These are phyloP conservation scores for Glareola pratincola DNA, from an alignment of 2,113 vertebrate genomes.

Conservation along the genomic window DNA sequence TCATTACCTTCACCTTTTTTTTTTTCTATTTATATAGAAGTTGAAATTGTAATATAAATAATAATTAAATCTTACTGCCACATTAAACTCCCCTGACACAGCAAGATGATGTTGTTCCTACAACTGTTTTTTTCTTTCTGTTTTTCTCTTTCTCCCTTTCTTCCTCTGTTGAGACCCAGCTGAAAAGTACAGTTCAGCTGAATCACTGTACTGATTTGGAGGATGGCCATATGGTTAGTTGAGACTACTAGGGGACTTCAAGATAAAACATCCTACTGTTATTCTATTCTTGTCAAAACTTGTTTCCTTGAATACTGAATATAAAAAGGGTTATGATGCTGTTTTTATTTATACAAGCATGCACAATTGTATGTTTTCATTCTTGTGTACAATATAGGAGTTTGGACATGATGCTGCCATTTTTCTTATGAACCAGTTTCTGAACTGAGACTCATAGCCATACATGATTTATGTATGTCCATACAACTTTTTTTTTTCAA, in stretches of 20 bases:
- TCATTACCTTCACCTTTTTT: not conserved
- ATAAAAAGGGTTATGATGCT: not conserved
- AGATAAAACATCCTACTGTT: not conserved
- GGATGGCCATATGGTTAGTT: not conserved
- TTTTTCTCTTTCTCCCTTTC: not conserved
- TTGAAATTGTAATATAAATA: not conserved
- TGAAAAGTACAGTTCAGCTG: not conserved
- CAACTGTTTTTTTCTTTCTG: not conserved
- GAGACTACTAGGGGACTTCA: not conserved
- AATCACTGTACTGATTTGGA: not conserved
- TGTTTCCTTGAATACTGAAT: not conserved
- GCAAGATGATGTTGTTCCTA: not conserved
- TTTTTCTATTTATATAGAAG: not conserved
- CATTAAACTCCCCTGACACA: not conserved
- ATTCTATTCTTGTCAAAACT: not conserved
- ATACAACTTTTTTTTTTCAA: not conserved
- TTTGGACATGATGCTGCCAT: not conserved
- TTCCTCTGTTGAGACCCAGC: not conserved
- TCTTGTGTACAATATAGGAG: not conserved
- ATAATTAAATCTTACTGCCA: not conserved
- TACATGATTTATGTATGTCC: not conserved
- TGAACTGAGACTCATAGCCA: not conserved
- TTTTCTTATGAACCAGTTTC: not conserved
- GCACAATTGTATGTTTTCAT: not conserved
- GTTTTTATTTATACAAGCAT: not conserved